Evolutionary conservation across 2,113 vertebrate species (phyloP).

Genomic region (Chelonoidis abingdonii): DNA sequence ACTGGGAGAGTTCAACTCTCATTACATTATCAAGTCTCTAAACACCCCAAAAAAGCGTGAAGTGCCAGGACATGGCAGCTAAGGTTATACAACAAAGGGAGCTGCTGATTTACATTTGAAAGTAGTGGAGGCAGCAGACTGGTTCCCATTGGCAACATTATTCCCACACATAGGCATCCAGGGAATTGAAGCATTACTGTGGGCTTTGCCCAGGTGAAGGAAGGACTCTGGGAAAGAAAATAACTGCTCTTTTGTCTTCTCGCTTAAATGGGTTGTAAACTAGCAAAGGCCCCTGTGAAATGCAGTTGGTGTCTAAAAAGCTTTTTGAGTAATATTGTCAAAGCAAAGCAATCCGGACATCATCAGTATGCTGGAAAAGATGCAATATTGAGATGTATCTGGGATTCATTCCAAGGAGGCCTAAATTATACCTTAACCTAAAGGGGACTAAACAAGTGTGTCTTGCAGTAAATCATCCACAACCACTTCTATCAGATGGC

Average conservation of each 20-base stretch:
- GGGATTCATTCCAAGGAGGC: not conserved
- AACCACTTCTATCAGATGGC: not conserved
- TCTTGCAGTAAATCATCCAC: not conserved
- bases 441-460: conserved; percentile 1
- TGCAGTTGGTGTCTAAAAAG: not conserved
- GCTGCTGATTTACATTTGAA: fast-evolving
- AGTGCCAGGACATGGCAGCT: not conserved
- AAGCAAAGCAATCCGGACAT: not conserved
- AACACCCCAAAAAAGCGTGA: not conserved
- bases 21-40: not conserved
- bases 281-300: not conserved
- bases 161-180: not conserved
- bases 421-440: conserved; percentile 22
- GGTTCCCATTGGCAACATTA: not conserved
- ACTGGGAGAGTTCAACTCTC: not conserved
- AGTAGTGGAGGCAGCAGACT: not conserved
- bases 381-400: not conserved
- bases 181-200: too few species aligned
- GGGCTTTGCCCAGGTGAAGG: not conserved
- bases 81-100: not conserved
- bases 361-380: not conserved
- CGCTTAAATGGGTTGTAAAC: fast-evolving
- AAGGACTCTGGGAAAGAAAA: not conserved
- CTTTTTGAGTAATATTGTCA: not conserved
- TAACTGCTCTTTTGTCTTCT: not conserved